A percentile compares a stretch with the other conserved stretches of the same genome.
Evolutionary conservation across 1,140 invertebrate genomes (phyloP).

Genomic region (Brevipalpus yothersi): DNA sequence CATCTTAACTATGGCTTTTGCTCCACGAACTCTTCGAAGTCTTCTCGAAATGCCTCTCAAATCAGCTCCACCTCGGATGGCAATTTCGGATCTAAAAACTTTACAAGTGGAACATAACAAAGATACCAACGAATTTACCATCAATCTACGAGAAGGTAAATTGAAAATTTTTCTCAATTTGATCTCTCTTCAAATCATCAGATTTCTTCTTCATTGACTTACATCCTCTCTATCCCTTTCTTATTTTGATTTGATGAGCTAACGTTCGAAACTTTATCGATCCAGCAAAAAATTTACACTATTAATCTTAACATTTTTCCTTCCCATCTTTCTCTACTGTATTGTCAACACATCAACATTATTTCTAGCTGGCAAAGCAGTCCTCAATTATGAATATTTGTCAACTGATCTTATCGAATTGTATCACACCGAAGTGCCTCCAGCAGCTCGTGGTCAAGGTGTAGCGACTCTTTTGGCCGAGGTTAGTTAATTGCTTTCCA

Average conservation of each 20-base stretch:
- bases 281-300: not conserved
- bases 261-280: too few relatives aligned
- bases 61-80: not conserved
- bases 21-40: not conserved
- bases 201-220: not conserved
- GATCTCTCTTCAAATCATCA: not conserved
- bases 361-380: slow-evolving; percentile 5
- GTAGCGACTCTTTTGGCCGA: slow-evolving; percentile 33
- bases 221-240: not conserved
- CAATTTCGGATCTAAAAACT: not conserved
- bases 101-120: not conserved
- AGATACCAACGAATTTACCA: not conserved
- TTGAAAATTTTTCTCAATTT: not conserved
- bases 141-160: not conserved
- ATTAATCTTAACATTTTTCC: not conserved
- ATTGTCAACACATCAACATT: not conserved
- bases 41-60: not conserved
- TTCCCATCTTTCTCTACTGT: too few relatives aligned
- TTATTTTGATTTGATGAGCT: not conserved
- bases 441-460: slow-evolving; percentile 30
- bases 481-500: slow-evolving; percentile 21
- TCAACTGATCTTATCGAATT: not conserved
- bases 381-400: slow-evolving; percentile 8
- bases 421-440: slow-evolving; percentile 25
- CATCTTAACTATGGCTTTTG: not conserved